phyloP scores from a whole-genome alignment of 2,888 invertebrate species.

The Drosophila infuscata region DNA sequence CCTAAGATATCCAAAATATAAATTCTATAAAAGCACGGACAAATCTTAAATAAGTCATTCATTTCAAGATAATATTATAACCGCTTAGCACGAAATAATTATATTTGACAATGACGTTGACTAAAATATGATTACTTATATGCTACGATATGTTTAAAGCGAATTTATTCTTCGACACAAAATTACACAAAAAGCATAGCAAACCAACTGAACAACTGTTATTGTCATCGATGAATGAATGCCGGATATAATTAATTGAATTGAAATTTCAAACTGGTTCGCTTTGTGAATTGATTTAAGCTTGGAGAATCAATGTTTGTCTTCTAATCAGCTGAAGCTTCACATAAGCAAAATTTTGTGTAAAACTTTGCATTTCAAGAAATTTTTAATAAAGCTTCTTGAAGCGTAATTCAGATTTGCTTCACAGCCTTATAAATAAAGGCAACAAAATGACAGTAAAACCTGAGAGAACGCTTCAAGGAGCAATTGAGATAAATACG shows the following conservation, averaged over 20 bases:
- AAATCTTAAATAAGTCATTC: neutral
- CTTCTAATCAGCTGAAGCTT: neutral
- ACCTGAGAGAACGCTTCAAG: constrained; percentile 47
- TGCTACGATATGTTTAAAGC: neutral
- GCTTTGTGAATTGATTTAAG: constrained; percentile 14
- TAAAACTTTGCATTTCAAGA: neutral
- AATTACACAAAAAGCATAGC: neutral
- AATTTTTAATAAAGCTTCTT: neutral
- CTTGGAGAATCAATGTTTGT: too few relatives aligned
- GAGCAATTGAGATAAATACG: constrained; percentile 23
- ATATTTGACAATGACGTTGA: neutral
- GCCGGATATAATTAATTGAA: constrained; percentile 61
- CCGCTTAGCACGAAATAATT: neutral
- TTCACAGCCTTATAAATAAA: constrained; percentile 11
- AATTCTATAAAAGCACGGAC: neutral
- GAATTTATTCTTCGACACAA: neutral
- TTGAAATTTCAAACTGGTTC: constrained; percentile 61
- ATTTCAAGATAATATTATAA: neutral
- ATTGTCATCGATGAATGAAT: constrained; percentile 14
- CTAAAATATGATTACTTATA: neutral
- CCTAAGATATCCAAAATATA: neutral
- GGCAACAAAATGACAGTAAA: neutral
- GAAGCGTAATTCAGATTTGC: neutral
- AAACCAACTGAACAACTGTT: constrained; percentile 15
- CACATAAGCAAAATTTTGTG: neutral